Conservation (phyloP, 1,140 invertebrate genomes). For the Drepana arcuata region DNA sequence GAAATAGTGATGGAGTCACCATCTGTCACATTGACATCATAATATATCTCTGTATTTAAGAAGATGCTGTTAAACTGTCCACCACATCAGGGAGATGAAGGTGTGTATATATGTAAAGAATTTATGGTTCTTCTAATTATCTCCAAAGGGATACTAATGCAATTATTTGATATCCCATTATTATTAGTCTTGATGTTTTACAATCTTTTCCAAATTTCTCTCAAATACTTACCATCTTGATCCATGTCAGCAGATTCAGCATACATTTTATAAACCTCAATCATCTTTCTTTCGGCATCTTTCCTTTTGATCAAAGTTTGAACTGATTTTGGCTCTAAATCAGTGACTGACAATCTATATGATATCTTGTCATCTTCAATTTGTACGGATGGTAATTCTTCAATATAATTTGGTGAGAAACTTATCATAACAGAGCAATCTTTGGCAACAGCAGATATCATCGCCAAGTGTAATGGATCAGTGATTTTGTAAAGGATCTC, state of each 20-base stretch:
- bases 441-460: conserved; percentile 58
- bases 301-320: conserved; percentile 39
- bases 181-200: conserved; percentile 1
- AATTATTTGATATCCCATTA: neutral
- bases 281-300: conserved; percentile 32
- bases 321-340: conserved; percentile 58
- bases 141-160: no score
- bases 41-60: no score
- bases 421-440: conserved; percentile 69
- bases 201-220: no score
- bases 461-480: conserved; percentile 24
- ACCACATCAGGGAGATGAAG: no score
- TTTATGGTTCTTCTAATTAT: no score
- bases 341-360: conserved; percentile 50
- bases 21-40: no score
- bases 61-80: no score
- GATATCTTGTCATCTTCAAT: conserved; percentile 27
- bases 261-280: conserved; percentile 30
- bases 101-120: no score
- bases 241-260: conserved; percentile 8
- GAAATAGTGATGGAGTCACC: no score
- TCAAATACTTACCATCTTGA: conserved; percentile 32
- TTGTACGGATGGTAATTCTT: conserved; percentile 18
- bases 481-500: conserved; percentile 22
- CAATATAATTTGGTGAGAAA: conserved; percentile 27